Evolutionary conservation across 2,797 vertebrate genomes (phyloP).

Genomic region (Eupleurogrammus muticus): DNA sequence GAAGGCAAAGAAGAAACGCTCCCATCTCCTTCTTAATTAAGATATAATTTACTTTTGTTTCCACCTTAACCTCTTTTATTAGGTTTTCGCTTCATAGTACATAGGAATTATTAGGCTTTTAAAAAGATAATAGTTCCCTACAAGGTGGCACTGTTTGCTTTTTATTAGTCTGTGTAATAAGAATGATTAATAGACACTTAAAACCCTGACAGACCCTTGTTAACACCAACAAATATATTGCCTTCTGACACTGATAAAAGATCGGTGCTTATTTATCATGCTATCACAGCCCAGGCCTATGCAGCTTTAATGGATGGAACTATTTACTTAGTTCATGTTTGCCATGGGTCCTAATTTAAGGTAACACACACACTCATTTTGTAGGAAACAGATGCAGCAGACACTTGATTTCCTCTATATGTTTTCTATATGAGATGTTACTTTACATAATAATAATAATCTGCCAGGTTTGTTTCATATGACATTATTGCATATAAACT

Average conservation of each 20-base stretch:
- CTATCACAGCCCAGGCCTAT: conserved; percentile 5
- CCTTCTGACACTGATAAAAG: conserved; percentile 13
- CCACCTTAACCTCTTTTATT: conserved; percentile 58
- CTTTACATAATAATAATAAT: no score
- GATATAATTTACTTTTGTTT: conserved; percentile 50
- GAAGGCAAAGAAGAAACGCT: conserved; percentile 9
- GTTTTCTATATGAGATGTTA: no score
- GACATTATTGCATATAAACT: no score
- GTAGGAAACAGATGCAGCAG: no score
- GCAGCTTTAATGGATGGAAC: no score
- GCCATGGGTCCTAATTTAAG: no score
- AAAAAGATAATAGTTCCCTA: conserved; percentile 54
- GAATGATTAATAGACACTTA: conserved; percentile 61
- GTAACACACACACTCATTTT: no score
- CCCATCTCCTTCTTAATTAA: conserved; percentile 39
- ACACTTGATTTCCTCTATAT: no score
- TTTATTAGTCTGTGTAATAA: conserved; percentile 59
- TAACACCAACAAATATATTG: conserved; percentile 27
- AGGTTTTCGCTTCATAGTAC: conserved; percentile 39
- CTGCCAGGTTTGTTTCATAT: no score
- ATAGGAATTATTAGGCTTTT: conserved; percentile 65
- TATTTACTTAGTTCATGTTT: no score
- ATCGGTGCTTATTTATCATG: conserved; percentile 15
- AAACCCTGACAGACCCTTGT: conserved; percentile 35
- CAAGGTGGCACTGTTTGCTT: conserved; percentile 45